Percentiles rank a stretch among this genome's conserved stretches.
These are phyloP conservation scores for Hemaris fuciformis DNA, from an alignment of 2,888 invertebrate genomes.

Conservation along the genomic window DNA sequence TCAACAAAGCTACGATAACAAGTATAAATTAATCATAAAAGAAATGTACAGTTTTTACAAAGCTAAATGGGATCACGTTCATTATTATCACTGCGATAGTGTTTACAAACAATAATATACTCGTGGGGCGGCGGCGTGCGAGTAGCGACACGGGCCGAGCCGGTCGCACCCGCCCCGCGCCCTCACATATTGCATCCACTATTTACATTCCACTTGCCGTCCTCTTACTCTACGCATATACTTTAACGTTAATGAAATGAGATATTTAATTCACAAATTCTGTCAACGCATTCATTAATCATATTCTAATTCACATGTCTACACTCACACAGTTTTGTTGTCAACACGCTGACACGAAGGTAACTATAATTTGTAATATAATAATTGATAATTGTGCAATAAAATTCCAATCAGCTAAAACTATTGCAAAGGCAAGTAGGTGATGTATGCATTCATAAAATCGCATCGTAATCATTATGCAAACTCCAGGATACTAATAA, in stretches of 20 bases:
- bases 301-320: constrained; percentile 22
- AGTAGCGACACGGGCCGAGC: not conserved
- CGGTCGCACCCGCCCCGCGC: not conserved
- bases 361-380: constrained; percentile 62
- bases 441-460: constrained; percentile 62
- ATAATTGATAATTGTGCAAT: constrained; percentile 66
- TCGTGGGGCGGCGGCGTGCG: not conserved
- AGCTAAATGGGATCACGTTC: constrained; percentile 69
- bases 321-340: constrained; percentile 35
- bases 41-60: constrained; percentile 80
- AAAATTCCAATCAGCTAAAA: constrained; percentile 62
- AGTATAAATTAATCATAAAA: constrained; percentile 80
- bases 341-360: constrained; percentile 56
- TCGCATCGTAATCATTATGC: constrained; percentile 49
- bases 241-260: not conserved
- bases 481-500: constrained; percentile 47
- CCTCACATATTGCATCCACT: constrained; percentile 35
- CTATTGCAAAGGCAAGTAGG: constrained; percentile 77
- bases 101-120: constrained; percentile 1
- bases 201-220: constrained; percentile 39
- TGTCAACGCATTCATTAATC: constrained; percentile 4
- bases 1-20: constrained; percentile 81
- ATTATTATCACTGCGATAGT: constrained; percentile 67
- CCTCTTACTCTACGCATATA: constrained; percentile 24
- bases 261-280: constrained; percentile 8